phyloP scores from a whole-genome alignment of 2,113 vertebrate genomes.

The Cyprinodon brontotheroides region DNA sequence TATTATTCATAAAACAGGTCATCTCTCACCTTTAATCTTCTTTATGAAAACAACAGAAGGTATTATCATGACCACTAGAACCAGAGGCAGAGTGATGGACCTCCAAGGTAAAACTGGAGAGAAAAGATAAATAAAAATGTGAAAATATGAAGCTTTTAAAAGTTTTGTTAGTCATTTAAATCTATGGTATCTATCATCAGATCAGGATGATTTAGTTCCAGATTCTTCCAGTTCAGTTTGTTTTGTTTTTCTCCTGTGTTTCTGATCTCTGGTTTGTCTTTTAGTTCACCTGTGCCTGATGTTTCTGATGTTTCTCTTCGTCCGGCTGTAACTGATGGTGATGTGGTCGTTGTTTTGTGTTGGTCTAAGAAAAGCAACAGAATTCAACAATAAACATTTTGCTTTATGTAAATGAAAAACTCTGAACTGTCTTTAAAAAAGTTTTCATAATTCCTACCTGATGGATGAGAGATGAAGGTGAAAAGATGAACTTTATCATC shows the following conservation, averaged over 20 bases:
- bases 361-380: background rate
- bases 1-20: background rate
- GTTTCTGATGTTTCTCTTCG: too few relatives aligned
- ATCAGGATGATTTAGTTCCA: background rate
- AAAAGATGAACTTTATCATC: background rate
- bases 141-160: too few relatives aligned
- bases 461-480: background rate
- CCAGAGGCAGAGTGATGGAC: background rate
- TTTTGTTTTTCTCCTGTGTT: too few relatives aligned
- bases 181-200: too few relatives aligned
- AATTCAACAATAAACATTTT: background rate
- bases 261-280: background rate
- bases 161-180: too few relatives aligned
- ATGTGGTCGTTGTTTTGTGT: background rate
- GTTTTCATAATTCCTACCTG: conserved; percentile 4
- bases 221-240: background rate
- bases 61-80: background rate
- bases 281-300: rapidly evolving
- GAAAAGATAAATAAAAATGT: background rate
- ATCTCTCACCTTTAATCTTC: background rate
- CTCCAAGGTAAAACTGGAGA: background rate
- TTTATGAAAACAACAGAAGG: background rate
- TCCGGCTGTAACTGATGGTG: background rate
- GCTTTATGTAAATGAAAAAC: background rate
- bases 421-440: background rate